Evolutionary conservation across 2,113 vertebrate species (phyloP).

Genomic region (Osmerus mordax): DNA sequence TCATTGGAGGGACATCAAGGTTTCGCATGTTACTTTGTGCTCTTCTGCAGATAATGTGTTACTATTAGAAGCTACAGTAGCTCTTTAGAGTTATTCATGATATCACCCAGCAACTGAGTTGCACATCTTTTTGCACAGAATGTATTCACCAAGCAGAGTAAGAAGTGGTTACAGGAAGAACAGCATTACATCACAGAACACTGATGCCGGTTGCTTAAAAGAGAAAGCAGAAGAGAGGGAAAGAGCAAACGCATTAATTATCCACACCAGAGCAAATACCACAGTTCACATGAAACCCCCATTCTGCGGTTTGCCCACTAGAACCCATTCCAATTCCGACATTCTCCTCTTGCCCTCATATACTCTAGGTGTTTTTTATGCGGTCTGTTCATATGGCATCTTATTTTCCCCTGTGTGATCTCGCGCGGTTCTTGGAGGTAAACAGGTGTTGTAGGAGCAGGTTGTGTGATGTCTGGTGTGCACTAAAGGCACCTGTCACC

Average conservation of each 20-base stretch:
- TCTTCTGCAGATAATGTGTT: conserved; percentile 32
- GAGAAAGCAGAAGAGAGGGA: conserved; percentile 14
- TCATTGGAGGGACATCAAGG: conserved; percentile 51
- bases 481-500: conserved; percentile 42
- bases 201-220: conserved; percentile 46
- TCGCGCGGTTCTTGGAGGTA: conserved; percentile 43
- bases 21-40: conserved; percentile 34
- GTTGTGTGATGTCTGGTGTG: conserved; percentile 27
- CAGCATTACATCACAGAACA: conserved; percentile 4
- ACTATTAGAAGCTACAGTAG: not conserved
- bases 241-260: conserved; percentile 51
- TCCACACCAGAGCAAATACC: conserved; percentile 38
- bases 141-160: conserved; percentile 38
- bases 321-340: conserved; percentile 21
- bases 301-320: conserved; percentile 22
- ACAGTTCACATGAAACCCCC: conserved; percentile 28
- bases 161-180: conserved; percentile 44
- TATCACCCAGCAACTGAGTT: not conserved
- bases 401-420: conserved; percentile 20
- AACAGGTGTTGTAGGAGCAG: conserved; percentile 37
- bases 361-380: conserved; percentile 18
- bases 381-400: too few species aligned
- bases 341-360: conserved; percentile 8
- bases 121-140: conserved; percentile 26
- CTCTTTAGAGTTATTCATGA: not conserved